These are phyloP conservation scores for Cyclophora albipunctata DNA, from an alignment of 2,888 invertebrate species.

Conservation along the genomic window DNA sequence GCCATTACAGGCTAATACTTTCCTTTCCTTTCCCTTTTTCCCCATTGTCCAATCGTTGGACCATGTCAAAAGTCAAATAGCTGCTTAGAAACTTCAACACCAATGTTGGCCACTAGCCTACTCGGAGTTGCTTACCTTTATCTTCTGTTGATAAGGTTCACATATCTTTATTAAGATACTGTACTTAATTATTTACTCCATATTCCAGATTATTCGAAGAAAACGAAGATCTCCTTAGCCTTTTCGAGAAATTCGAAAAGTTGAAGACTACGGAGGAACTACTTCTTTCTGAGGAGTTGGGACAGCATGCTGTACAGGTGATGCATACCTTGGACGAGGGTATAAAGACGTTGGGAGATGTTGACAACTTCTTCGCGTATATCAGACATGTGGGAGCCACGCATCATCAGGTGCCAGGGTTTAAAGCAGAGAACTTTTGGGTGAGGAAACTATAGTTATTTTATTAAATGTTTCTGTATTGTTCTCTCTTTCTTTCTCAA, in stretches of 20 bases:
- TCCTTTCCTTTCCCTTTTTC: too few relatives aligned
- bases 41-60: too few relatives aligned
- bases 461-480: too few relatives aligned
- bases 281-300: constrained; percentile 84
- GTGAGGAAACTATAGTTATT: constrained; percentile 32
- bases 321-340: constrained; percentile 92
- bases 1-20: too few relatives aligned
- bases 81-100: too few relatives aligned
- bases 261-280: constrained; percentile 84
- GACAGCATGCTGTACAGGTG: constrained; percentile 90
- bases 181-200: background rate
- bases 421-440: constrained; percentile 90
- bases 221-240: constrained; percentile 82
- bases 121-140: too few relatives aligned
- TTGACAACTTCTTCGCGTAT: constrained; percentile 86
- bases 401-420: constrained; percentile 88
- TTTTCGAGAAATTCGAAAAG: constrained; percentile 86
- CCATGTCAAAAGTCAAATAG: too few relatives aligned
- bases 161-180: too few relatives aligned
- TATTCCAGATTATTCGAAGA: constrained; percentile 87
- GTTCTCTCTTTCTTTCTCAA: too few relatives aligned
- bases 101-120: too few relatives aligned
- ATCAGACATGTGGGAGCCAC: constrained; percentile 87
- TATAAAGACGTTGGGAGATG: constrained; percentile 86
- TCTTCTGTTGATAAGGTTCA: too few relatives aligned